Base-by-base conservation (phyloP, 2,113 vertebrate species). In the Theristicus caerulescens region DNA sequence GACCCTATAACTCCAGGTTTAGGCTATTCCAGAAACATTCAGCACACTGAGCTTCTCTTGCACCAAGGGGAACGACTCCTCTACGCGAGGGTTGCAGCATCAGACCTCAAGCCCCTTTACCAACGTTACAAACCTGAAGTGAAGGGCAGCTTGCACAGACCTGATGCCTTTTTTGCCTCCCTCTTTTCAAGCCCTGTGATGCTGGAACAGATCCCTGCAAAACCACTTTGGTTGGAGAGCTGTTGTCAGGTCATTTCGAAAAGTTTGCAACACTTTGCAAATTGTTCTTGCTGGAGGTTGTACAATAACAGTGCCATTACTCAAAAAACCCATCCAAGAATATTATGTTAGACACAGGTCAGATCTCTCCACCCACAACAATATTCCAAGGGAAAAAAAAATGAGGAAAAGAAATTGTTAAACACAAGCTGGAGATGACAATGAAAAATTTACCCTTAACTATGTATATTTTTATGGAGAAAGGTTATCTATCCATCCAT, bases 401-500 rank as follows among this genome's bases (percentile, higher is more conserved):
- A 46, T 0, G 3, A 66, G 51, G 27, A 81, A 88, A 94, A 93
- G n/a, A 71, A 92, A 88, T 86, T 88, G 51, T 66, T 83, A 44
- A 92, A 77, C 47, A 59, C 67, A 42, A 90, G 67, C 64, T 78
- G 59, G 66, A 90, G 79, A 88, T 88, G 71, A 86, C 87, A 88
- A 34, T 78, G 82, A 94, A 86, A 91, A 86, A 92, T 84, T 86
- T 86, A 66, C 51, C n/a, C 80, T 64, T 91, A 74, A 78, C 67
- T 88, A 26, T 55, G 69, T 71, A 27, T 82, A 78, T 96, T 95
- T 95, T 96, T 74, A 74, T 86, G 86, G 64, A 95, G 80, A 78
- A 95, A 81, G 83, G 86, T 97, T 96, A 91, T 96, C 86, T 86
- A 84, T 92, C 71, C 78, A 92, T 96, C 92, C 83, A 91, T 97